A percentile compares a stretch with the other conserved stretches of the same genome.
Evolutionary conservation across 2,113 vertebrate species (phyloP).

Genomic region (Octodon degus): DNA sequence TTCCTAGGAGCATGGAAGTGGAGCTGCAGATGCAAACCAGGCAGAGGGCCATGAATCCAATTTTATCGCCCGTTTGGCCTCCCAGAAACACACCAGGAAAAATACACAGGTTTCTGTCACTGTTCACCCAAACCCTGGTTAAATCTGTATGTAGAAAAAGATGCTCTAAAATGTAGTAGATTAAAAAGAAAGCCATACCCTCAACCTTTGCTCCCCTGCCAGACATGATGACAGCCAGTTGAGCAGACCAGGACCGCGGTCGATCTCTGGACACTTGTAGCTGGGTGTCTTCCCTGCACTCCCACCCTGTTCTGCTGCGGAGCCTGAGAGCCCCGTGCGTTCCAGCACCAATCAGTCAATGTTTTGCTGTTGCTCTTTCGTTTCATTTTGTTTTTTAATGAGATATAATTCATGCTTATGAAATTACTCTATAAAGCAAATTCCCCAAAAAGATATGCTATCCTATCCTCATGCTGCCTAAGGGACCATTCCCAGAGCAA

Average conservation of each 20-base stretch:
- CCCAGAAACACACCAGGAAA: constrained; percentile 89
- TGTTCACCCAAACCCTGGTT: constrained; percentile 1
- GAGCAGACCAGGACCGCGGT: not conserved
- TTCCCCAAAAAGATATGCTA: not conserved
- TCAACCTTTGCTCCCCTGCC: not conserved
- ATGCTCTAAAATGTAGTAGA: not conserved
- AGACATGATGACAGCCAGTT: not conserved
- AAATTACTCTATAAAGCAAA: not conserved
- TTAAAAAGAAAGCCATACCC: not conserved
- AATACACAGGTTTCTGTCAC: constrained; percentile 90
- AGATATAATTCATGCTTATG: not conserved
- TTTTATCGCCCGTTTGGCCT: constrained; percentile 90
- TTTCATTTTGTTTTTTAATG: not conserved
- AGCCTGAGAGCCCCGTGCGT: not conserved
- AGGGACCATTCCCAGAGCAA: not conserved
- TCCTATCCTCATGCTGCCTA: not conserved
- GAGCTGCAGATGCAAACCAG: constrained; percentile 94
- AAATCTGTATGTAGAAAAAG: not conserved
- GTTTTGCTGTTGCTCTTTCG: not conserved
- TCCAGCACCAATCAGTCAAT: not conserved
- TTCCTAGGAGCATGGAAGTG: constrained; percentile 92
- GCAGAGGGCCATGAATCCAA: constrained; percentile 95
- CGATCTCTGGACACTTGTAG: not conserved
- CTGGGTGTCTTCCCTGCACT: not conserved
- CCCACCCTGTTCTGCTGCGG: not conserved